Base-by-base conservation (phyloP, 2,888 invertebrate species). In the Hartigia nigra region DNA sequence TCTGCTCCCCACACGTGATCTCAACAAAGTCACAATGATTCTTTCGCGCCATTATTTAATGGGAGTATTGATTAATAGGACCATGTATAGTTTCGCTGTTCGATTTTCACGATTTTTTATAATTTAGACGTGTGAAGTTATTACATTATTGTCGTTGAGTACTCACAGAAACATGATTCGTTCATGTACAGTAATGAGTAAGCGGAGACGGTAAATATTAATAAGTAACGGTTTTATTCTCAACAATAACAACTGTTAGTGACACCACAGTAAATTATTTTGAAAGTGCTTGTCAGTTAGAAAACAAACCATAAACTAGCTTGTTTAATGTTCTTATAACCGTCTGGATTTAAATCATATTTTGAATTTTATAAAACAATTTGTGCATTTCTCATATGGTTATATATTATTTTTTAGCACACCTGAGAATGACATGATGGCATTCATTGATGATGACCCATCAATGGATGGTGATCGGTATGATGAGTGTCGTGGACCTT, bases 401-500 rank as follows among this genome's bases (percentile, higher is more conserved):
- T 55, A 55, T 55, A 55, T 55, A 5, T 55, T 55, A 31, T 12
- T 12, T 82, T 82, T 12, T 79, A 91, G 91, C 78, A 91, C 91
- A 4, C 91, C 96, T 0, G 96, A 96, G 89, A 94, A 95, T 81
- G 96, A 96, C 88, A 92, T 95, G 84, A 94, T 96, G 93, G 95
- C 95, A 37, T 96, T 96, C 86, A 96, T 96, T 82, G 96, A 96
- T 90, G 96, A 96, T 31, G 94, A 94, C 88, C 93, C 94, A n/a
- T 92, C 93, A 35, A 93, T 94, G 78, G 94, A 89, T 37, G 89
- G 90, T 55, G 87, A 87, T 76, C 87, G 88, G 32, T 84, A 87
- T 70, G 88, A 90, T 1, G 90, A 94, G 84, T 94, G 93, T 85
- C 93, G 93, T 82, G 94, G 93, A 32, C 86, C 87, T 35, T 85